Evolutionary conservation across 2,888 invertebrate species (phyloP).

Genomic region (Glyphotaelius pellucidus): DNA sequence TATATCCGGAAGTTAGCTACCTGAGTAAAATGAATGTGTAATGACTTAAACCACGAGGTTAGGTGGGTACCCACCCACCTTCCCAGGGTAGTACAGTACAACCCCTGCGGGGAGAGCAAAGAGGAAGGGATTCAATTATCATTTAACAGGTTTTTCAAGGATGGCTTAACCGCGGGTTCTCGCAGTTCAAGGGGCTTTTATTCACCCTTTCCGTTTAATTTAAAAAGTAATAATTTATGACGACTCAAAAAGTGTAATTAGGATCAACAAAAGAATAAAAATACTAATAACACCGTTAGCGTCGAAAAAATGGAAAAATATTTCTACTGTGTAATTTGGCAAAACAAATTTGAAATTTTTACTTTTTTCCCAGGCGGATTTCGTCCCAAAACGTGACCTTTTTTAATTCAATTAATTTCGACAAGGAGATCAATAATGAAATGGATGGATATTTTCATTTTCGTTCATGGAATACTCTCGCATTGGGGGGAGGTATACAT

Average conservation of each 20-base stretch:
- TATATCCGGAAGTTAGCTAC: conserved; percentile 24
- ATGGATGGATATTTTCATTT: neutral
- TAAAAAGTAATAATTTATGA: neutral
- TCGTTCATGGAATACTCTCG: neutral
- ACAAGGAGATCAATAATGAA: neutral
- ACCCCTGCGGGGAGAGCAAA: neutral
- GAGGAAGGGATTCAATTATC: conserved; percentile 26
- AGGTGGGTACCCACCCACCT: neutral
- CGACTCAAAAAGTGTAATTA: neutral
- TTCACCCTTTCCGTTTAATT: conserved; percentile 13
- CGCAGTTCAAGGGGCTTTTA: conserved; percentile 16
- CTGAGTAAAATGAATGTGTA: conserved; percentile 26
- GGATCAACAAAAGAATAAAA: neutral
- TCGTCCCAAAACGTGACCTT: conserved; percentile 9
- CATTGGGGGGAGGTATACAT: neutral
- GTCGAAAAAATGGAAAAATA: neutral
- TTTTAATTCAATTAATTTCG: conserved; percentile 36
- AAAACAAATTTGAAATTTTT: conserved; percentile 9
- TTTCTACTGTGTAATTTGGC: conserved; percentile 6
- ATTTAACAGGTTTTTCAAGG: conserved; percentile 42
- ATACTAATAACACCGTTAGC: neutral
- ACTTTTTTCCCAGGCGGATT: neutral
- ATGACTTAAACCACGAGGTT: conserved; percentile 8
- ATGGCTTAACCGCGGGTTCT: conserved; percentile 9
- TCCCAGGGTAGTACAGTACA: neutral